A percentile compares a stretch with the other conserved stretches of the same genome.
phyloP scores from a whole-genome alignment of 2,888 invertebrate species.

The Heteropelma amictum region DNA sequence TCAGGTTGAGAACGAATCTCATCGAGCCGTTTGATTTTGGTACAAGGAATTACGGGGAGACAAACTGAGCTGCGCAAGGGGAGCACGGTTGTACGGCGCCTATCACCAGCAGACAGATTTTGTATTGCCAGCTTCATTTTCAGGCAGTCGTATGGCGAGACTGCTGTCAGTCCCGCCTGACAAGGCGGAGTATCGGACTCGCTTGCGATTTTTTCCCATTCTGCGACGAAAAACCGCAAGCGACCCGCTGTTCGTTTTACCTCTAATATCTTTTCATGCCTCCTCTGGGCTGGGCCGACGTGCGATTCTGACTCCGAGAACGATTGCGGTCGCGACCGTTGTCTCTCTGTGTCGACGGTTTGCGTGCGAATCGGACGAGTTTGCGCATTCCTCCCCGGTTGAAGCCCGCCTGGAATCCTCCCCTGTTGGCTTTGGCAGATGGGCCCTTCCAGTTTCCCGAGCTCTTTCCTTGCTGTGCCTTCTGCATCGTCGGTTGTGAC shows the following conservation, averaged over 20 bases:
- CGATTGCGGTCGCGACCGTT: conserved; percentile 21
- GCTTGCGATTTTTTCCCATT: conserved; percentile 49
- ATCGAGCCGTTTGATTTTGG: conserved; percentile 44
- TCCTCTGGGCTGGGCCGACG: neutral
- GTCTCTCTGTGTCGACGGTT: neutral
- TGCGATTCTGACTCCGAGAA: conserved; percentile 12
- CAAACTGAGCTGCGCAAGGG: conserved; percentile 26
- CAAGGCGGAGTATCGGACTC: conserved; percentile 10
- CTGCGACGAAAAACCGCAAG: conserved; percentile 31
- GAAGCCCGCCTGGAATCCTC: conserved; percentile 29
- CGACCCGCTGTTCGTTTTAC: conserved; percentile 35
- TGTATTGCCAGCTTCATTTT: conserved; percentile 21
- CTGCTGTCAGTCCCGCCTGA: neutral
- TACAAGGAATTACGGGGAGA: conserved; percentile 49
- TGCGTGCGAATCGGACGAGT: conserved; percentile 8
- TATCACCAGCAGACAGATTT: conserved; percentile 18
- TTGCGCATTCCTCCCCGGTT: conserved; percentile 13
- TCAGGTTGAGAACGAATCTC: conserved; percentile 55
- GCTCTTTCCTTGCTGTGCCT: conserved; percentile 13
- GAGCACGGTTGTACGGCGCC: conserved; percentile 33
- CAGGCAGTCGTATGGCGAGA: conserved; percentile 2
- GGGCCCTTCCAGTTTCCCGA: conserved; percentile 49
- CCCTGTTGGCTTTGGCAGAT: conserved; percentile 11
- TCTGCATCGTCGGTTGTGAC: conserved; percentile 14
- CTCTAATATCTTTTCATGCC: conserved; percentile 21